Evolutionary conservation across 2,888 invertebrate species (phyloP).

Genomic region (Noctua comes): DNA sequence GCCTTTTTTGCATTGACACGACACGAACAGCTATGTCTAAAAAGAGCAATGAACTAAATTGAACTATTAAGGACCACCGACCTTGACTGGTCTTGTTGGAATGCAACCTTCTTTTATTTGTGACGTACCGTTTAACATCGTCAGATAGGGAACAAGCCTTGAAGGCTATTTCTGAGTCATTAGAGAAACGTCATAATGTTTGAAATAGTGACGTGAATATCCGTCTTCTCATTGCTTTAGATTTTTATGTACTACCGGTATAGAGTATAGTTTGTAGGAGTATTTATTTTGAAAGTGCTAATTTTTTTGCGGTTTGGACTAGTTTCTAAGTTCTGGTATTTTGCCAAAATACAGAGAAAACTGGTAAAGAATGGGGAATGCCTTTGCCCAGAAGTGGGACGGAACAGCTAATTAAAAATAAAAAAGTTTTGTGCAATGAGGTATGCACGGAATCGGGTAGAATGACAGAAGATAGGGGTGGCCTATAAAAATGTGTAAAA

Average conservation of each 20-base stretch:
- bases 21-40: neutral
- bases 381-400: too few species aligned
- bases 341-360: too few species aligned
- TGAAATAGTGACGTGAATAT: neutral
- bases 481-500: too few species aligned
- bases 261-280: neutral
- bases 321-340: too few species aligned
- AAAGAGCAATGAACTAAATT: conserved; percentile 50
- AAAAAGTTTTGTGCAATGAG: too few species aligned
- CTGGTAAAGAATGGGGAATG: too few species aligned
- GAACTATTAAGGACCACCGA: conserved; percentile 16
- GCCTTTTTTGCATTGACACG: neutral
- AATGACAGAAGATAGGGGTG: too few species aligned
- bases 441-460: too few species aligned
- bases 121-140: conserved; percentile 14
- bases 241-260: neutral
- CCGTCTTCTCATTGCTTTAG: neutral
- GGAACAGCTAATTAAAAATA: too few species aligned
- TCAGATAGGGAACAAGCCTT: conserved; percentile 5
- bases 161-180: conserved; percentile 28
- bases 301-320: too few species aligned
- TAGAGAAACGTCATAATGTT: conserved; percentile 17
- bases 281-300: neutral
- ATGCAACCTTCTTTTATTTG: conserved; percentile 13
- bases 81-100: conserved; percentile 21